A percentile compares a stretch with the other conserved stretches of the same genome.
phyloP scores from a whole-genome alignment of 2,797 vertebrate species.

The Falco berigora region DNA sequence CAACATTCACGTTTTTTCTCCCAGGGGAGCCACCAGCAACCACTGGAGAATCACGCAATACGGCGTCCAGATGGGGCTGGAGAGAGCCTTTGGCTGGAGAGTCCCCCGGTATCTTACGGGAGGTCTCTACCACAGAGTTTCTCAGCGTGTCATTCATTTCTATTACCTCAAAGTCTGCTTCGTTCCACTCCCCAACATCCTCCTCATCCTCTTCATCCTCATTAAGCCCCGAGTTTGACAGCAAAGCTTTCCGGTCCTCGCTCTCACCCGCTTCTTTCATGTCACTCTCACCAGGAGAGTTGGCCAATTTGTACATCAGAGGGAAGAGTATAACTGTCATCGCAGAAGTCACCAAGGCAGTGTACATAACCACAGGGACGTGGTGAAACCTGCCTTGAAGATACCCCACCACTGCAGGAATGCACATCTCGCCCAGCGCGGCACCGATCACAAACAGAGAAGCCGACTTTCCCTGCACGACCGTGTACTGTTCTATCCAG shows the following conservation, averaged over 20 bases:
- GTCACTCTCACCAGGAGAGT: neutral
- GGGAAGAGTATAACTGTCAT: conserved; percentile 85
- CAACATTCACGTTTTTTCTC: conserved; percentile 54
- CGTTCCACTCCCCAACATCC: conserved; percentile 80
- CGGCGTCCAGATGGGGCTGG: neutral
- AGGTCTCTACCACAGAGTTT: conserved; percentile 62
- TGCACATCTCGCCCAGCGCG: conserved; percentile 88
- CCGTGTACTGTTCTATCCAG: conserved; percentile 93
- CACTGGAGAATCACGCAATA: neutral
- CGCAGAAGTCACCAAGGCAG: conserved; percentile 70
- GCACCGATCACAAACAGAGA: conserved; percentile 85
- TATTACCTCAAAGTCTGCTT: conserved; percentile 86
- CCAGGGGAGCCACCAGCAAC: conserved; percentile 54
- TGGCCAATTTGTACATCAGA: conserved; percentile 85
- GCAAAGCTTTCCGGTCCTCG: conserved; percentile 79
- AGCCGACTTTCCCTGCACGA: conserved; percentile 76
- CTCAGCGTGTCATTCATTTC: conserved; percentile 80
- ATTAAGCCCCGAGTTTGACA: conserved; percentile 64
- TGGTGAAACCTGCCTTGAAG: conserved; percentile 74
- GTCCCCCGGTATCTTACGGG: neutral
- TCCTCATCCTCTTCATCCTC: conserved; percentile 73
- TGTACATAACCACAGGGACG: conserved; percentile 82
- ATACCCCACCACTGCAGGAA: conserved; percentile 80
- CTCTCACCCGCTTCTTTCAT: conserved; percentile 57
- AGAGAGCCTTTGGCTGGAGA: neutral